Evolutionary conservation across 2,113 vertebrate species (phyloP).

Genomic region (Chamaetylas fuelleborni): DNA sequence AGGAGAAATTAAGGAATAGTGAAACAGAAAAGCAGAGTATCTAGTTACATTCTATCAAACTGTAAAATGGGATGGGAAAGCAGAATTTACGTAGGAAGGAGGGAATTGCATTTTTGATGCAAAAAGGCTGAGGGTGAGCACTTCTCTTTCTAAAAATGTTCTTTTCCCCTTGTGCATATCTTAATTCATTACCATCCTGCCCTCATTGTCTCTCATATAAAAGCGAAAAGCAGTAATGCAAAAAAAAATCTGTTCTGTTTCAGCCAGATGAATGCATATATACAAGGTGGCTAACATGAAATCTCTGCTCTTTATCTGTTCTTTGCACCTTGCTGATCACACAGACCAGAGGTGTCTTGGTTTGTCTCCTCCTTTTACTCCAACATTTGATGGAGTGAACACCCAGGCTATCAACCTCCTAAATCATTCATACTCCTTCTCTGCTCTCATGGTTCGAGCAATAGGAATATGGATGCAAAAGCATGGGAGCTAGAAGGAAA

Average conservation of each 20-base stretch:
- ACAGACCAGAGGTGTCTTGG: background rate
- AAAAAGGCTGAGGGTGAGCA: background rate
- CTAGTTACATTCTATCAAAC: background rate
- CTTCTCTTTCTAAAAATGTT: background rate
- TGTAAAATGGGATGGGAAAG: background rate
- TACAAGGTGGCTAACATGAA: background rate
- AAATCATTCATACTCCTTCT: background rate
- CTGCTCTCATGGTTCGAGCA: background rate
- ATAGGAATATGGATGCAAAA: background rate
- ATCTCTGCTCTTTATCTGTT: background rate
- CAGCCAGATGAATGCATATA: background rate
- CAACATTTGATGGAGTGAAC: background rate
- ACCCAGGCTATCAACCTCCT: background rate
- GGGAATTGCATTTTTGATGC: background rate
- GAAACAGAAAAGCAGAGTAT: background rate
- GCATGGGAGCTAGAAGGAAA: background rate
- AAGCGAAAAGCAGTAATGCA: background rate
- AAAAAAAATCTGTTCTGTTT: background rate
- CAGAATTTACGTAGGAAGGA: background rate
- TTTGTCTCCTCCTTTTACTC: background rate
- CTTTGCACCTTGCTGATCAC: background rate
- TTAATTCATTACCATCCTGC: background rate
- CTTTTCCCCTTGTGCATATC: background rate
- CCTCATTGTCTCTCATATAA: background rate
- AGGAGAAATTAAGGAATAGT: background rate